Evolutionary conservation across 92 coral and sea anemone genomes (phyloP), one percentile per base, ranked within the genome.

Genomic region (Virgularia gustaviana): DNA sequence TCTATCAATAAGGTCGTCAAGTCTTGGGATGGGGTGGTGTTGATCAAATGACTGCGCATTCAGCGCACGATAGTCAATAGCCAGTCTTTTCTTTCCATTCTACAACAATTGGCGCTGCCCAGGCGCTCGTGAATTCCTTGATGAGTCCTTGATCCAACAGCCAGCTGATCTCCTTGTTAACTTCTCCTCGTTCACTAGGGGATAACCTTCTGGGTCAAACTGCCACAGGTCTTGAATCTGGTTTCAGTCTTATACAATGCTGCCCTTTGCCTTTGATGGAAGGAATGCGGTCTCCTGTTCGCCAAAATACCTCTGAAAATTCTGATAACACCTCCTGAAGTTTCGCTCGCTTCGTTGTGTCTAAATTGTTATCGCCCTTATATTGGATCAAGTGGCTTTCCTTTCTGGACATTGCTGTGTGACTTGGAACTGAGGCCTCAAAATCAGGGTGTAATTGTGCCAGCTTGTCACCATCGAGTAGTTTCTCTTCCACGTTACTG

Each of bases 371-470:
- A 57, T 57, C 64, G 8, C 64, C 36, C 64, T 19, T 2, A 39
- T 57, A 57, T 19, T 57, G 64, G 12, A 57, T 57, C n/a, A 57
- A 36, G 12, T 39, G 64, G 33, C 36, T 10, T 2, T 57, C 33
- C 28, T 19, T 22, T 39, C 33, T 57, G 3, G 3, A 22, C 64
- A 28, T 6, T 39, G 1, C 64, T 57, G 28, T 36, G 5, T 57
- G 64, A 57, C 64, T 19, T 22, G 64, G 64, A 5, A 57, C n/a
- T 2, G 64, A 36, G 0, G 33, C 36, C 64, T 2, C 33, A 57
- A 57, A 57, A 36, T 57, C 64, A 6, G 36, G 64, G 64, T 57
- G 64, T 57, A 57, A 57, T 57, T 57, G 64, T 57, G 64, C 64
- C 8, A 57, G 28, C 36, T 22, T 57, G 1, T 57, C 64, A n/a